Conservation (phyloP, 2,888 invertebrate species). For the Ischnura elegans region DNA sequence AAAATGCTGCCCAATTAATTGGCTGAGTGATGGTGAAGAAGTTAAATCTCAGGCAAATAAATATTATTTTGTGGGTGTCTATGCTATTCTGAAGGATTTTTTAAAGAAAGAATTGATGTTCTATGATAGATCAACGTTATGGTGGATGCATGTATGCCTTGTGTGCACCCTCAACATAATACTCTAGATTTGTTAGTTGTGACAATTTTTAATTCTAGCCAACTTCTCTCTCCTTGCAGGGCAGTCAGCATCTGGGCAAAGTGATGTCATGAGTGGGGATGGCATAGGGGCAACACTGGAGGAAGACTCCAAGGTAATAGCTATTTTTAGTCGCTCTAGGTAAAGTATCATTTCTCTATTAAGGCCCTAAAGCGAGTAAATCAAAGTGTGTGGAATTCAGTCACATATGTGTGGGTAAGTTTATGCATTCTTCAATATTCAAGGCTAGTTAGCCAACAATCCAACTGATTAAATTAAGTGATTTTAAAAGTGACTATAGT, state of each 20-base stretch:
- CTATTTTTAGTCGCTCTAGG: background rate
- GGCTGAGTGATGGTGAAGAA: too few species aligned
- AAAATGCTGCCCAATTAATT: too few species aligned
- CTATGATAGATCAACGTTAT: background rate
- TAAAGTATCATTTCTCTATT: background rate
- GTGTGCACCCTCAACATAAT: background rate
- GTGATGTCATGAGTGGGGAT: background rate
- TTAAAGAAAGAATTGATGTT: background rate
- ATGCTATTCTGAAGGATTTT: too few species aligned
- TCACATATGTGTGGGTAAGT: background rate
- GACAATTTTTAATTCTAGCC: background rate
- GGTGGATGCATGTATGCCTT: background rate
- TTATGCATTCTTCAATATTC: background rate
- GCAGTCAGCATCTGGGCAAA: background rate
- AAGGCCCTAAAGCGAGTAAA: background rate
- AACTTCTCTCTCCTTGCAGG: background rate
- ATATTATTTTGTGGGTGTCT: too few species aligned
- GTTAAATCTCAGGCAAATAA: too few species aligned
- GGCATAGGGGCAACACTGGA: background rate
- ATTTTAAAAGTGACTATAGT: background rate
- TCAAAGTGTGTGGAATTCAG: background rate
- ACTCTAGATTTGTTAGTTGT: background rate
- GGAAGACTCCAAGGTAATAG: background rate
- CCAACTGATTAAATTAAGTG: background rate
- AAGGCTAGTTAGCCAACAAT: background rate